phyloP scores from a whole-genome alignment of 1,140 invertebrate species.

The Drusus annulatus region DNA sequence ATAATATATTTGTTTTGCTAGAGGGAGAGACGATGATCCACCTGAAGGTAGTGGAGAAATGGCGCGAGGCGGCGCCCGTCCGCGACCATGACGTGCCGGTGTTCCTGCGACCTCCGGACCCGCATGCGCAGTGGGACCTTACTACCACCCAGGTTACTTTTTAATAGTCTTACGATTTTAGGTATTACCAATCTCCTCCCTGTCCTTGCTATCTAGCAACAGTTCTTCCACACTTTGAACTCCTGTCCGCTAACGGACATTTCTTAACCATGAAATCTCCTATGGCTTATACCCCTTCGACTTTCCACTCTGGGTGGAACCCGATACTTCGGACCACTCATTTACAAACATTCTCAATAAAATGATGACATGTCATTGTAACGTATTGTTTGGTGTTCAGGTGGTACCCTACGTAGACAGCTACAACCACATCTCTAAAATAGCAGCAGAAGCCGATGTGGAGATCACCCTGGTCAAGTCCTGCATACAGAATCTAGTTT shows the following conservation, averaged over 20 bases:
- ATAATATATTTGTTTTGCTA: conserved; percentile 58
- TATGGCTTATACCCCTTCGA: no score
- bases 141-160: conserved; percentile 86
- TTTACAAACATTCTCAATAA: no score
- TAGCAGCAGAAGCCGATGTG: conserved; percentile 88
- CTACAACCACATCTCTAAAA: conserved; percentile 90
- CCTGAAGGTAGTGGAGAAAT: conserved; percentile 83
- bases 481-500: conserved; percentile 94
- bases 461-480: conserved; percentile 95
- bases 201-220: no score
- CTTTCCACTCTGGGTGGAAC: no score
- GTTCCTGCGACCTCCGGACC: conserved; percentile 71
- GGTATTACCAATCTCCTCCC: no score
- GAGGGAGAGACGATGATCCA: conserved; percentile 86
- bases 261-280: no score
- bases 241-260: no score
- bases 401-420: conserved; percentile 93
- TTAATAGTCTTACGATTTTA: no score
- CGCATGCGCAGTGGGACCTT: conserved; percentile 83
- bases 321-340: no score
- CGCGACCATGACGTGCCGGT: conserved; percentile 94
- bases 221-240: no score
- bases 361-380: no score
- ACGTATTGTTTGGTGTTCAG: conserved; percentile 65
- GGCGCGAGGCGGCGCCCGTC: conserved; percentile 86